A percentile compares a stretch with the other conserved stretches of the same genome.
Conservation (phyloP, 2,113 vertebrate genomes). For the Melospiza georgiana region DNA sequence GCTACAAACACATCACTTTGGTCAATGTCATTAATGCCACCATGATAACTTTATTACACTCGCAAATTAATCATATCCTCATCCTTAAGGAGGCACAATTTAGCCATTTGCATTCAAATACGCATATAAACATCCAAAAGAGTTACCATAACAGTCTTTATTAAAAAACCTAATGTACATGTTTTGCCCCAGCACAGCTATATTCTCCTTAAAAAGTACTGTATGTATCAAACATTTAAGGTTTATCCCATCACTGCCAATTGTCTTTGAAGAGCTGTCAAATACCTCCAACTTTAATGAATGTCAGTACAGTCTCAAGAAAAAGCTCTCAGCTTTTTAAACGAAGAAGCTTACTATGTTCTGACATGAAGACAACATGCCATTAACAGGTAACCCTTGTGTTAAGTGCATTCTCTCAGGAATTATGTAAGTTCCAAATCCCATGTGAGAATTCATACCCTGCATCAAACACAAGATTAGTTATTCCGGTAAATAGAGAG, state of each 20-base stretch:
- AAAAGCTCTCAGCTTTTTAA: constrained; percentile 28
- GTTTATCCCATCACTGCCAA: constrained; percentile 44
- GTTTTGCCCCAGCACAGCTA: constrained; percentile 48
- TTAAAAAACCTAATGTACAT: constrained; percentile 70
- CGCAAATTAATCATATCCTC: background rate
- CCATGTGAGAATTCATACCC: background rate
- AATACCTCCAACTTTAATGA: background rate
- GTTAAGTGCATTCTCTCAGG: constrained; percentile 49
- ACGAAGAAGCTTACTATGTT: constrained; percentile 25
- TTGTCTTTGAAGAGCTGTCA: constrained; percentile 75
- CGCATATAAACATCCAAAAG: constrained; percentile 51
- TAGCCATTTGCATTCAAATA: constrained; percentile 5
- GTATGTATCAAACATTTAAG: constrained; percentile 72
- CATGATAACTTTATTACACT: constrained; percentile 35
- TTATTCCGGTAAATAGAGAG: constrained; percentile 9
- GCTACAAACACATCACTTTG: background rate
- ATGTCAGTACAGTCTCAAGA: background rate
- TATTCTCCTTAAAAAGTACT: constrained; percentile 71
- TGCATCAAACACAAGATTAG: constrained; percentile 36
- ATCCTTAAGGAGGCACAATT: background rate
- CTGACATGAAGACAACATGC: constrained; percentile 11
- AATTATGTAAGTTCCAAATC: constrained; percentile 39
- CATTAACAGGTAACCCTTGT: background rate
- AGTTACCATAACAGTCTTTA: constrained; percentile 70
- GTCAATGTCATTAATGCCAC: background rate